Percentiles rank a stretch among this genome's conserved stretches.
phyloP scores from a whole-genome alignment of 2,888 invertebrate genomes.

The Tenthredo notha region DNA sequence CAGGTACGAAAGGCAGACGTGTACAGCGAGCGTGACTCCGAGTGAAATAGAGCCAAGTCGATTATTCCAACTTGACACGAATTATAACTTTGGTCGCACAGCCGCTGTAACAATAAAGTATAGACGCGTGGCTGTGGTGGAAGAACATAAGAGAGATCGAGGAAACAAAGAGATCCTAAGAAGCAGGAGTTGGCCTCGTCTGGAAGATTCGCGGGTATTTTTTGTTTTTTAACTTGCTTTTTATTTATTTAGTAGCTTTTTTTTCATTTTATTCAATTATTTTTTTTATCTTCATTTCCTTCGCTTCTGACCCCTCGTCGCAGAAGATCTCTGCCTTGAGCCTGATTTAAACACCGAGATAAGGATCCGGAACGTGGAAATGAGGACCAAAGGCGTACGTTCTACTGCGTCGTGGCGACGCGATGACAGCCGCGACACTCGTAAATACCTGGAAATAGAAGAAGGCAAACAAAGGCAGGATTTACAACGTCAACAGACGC shows the following conservation, averaged over 20 bases:
- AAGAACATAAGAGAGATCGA: slow-evolving; percentile 10
- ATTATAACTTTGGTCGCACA: slow-evolving; percentile 25
- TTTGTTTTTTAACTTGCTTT: neutral
- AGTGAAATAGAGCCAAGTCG: slow-evolving; percentile 13
- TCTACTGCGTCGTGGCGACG: slow-evolving; percentile 18
- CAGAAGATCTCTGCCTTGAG: slow-evolving; percentile 31
- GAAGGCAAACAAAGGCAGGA: slow-evolving; percentile 32
- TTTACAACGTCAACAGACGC: slow-evolving; percentile 34
- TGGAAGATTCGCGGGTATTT: slow-evolving; percentile 19
- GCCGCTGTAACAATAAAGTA: slow-evolving; percentile 9
- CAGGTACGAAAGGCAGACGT: slow-evolving; percentile 22
- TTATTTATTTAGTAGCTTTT: neutral
- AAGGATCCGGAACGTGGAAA: slow-evolving; percentile 47
- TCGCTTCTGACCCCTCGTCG: slow-evolving; percentile 21
- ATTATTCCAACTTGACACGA: slow-evolving; percentile 18
- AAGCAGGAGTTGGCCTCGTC: neutral
- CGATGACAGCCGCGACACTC: slow-evolving; percentile 41
- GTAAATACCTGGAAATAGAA: slow-evolving; percentile 48
- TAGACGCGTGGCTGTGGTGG: neutral
- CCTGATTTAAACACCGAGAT: slow-evolving; percentile 46
- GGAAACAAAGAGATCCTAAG: slow-evolving; percentile 32
- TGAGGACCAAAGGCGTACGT: slow-evolving; percentile 38
- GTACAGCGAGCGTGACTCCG: slow-evolving; percentile 2
- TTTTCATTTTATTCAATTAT: neutral
- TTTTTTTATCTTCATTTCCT: slow-evolving; percentile 1